A percentile compares a stretch with the other conserved stretches of the same genome.
These are phyloP conservation scores for Eupeodes luniger DNA, from an alignment of 2,888 invertebrate species.

Conservation along the genomic window DNA sequence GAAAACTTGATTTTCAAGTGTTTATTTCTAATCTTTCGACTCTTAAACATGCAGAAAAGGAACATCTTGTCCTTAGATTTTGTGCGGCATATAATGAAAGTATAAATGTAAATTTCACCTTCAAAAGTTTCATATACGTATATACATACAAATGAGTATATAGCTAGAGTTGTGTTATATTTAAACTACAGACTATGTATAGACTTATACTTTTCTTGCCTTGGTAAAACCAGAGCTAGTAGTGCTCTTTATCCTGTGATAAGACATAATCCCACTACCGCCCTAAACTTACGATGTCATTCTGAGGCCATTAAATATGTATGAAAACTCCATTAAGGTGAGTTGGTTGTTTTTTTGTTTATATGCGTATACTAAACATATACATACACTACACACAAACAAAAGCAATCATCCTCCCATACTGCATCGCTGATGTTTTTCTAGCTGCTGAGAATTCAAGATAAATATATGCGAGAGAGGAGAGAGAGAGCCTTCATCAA, in stretches of 20 bases:
- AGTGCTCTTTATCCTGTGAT: conserved; percentile 67
- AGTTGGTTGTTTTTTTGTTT: conserved; percentile 34
- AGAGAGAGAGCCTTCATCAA: conserved; percentile 37
- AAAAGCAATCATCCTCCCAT: conserved; percentile 20
- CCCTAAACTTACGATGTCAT: conserved; percentile 72
- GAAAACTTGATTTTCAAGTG: conserved; percentile 45
- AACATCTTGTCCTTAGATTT: conserved; percentile 66
- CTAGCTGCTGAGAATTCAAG: conserved; percentile 9
- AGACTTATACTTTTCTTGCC: neutral
- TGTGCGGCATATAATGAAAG: conserved; percentile 64
- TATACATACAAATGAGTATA: neutral
- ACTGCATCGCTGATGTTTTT: neutral
- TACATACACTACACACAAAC: neutral
- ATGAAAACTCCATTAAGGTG: conserved; percentile 76
- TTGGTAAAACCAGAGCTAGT: conserved; percentile 56
- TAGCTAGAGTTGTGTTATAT: neutral
- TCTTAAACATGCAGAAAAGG: conserved; percentile 43
- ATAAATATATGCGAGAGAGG: conserved; percentile 39
- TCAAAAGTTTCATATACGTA: neutral
- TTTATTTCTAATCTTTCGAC: conserved; percentile 49
- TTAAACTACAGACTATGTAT: neutral
- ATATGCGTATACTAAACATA: conserved; percentile 4
- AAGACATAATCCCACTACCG: conserved; percentile 69
- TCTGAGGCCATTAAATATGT: conserved; percentile 72
- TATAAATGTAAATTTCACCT: conserved; percentile 67